phyloP scores from a whole-genome alignment of 2,113 vertebrate genomes.

The Ochotona princeps region DNA sequence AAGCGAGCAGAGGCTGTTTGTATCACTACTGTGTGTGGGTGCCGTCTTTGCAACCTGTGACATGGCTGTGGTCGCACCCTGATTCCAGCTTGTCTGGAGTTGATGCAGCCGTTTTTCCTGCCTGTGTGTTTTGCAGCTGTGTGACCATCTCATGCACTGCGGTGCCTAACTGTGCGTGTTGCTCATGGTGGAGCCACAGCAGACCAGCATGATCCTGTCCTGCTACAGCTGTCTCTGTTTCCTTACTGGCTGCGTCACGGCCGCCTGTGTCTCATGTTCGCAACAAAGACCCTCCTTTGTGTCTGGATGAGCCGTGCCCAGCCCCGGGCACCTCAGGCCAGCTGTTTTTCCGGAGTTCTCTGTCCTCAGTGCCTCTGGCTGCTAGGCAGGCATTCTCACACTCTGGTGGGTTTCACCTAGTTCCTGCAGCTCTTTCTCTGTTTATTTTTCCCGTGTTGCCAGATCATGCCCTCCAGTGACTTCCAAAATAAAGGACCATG shows the following conservation, averaged over 20 bases:
- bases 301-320: fast-evolving
- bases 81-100: not conserved
- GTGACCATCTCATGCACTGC: fast-evolving
- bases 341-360: fast-evolving
- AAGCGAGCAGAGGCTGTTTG: not conserved
- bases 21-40: too few species aligned
- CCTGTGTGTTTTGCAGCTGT: not conserved
- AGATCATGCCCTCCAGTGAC: not conserved
- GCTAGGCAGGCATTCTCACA: not conserved
- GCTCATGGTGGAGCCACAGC: not conserved
- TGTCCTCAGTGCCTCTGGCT: fast-evolving
- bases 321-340: fast-evolving
- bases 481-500: not conserved
- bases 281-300: not conserved
- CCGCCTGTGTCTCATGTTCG: not conserved
- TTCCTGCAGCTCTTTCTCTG: not conserved
- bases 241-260: not conserved
- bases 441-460: not conserved
- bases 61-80: not conserved
- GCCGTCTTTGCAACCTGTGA: not conserved
- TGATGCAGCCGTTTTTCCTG: not conserved
- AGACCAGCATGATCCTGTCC: not conserved
- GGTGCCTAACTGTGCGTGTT: too few species aligned
- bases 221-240: not conserved
- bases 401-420: fast-evolving